These are phyloP conservation scores for Lasioglossum baleicum DNA, from an alignment of 1,140 invertebrate species.

Conservation along the genomic window DNA sequence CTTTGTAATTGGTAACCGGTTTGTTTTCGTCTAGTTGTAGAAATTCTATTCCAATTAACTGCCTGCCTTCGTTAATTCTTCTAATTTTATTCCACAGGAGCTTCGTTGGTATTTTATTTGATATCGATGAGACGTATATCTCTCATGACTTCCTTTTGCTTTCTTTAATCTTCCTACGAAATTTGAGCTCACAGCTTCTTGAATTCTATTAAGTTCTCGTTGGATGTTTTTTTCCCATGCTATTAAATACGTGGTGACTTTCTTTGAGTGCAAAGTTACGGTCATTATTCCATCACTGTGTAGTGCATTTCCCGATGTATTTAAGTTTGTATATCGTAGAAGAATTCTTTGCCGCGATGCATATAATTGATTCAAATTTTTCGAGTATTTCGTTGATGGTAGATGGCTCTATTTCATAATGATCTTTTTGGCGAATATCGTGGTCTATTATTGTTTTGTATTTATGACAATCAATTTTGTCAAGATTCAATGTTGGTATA, in stretches of 20 bases:
- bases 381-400: not conserved
- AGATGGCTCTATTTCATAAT: too few relatives aligned
- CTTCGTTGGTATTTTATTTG: not conserved
- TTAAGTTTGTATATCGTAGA: not conserved
- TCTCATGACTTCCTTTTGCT: not conserved
- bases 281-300: slow-evolving; percentile 73
- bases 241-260: slow-evolving; percentile 60
- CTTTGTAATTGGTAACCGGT: too few relatives aligned
- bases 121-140: not conserved
- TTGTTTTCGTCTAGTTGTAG: not conserved
- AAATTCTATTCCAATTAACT: not conserved
- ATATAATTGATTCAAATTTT: not conserved
- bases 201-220: slow-evolving; percentile 38
- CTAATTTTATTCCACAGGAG: not conserved
- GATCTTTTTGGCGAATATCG: not conserved
- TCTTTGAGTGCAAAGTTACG: slow-evolving; percentile 58
- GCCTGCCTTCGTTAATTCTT: not conserved
- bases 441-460: too few relatives aligned
- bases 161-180: slow-evolving; percentile 1
- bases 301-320: slow-evolving; percentile 52
- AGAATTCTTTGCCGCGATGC: too few relatives aligned
- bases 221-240: slow-evolving; percentile 1
- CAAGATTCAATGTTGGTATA: not conserved
- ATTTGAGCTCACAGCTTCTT: not conserved
- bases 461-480: not conserved